These are phyloP conservation scores for Caenorhabditis becei DNA, from an alignment of 2,888 invertebrate species.

Conservation along the genomic window DNA sequence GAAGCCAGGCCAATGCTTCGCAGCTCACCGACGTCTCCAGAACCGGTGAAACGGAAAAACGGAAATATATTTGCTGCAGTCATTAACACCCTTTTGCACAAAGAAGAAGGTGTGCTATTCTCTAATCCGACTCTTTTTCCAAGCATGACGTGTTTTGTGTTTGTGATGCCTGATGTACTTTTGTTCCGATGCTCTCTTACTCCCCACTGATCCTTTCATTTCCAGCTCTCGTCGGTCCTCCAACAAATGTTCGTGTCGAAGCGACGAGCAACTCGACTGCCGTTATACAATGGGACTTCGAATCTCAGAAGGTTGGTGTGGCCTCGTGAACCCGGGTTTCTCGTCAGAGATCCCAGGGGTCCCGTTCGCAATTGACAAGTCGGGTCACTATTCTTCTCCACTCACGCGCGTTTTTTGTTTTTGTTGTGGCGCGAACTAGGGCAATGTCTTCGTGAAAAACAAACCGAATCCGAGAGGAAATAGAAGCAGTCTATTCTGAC, in stretches of 20 bases:
- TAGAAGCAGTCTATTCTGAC: not conserved
- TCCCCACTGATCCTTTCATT: slow-evolving; percentile 44
- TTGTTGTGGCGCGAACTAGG: slow-evolving; percentile 18
- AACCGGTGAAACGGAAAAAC: slow-evolving; percentile 34
- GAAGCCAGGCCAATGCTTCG: slow-evolving; percentile 45
- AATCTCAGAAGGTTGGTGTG: slow-evolving; percentile 68
- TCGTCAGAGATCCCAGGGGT: slow-evolving; percentile 31
- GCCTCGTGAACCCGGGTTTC: not conserved
- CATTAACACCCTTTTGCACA: slow-evolving; percentile 66
- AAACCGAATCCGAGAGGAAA: not conserved
- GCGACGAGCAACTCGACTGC: slow-evolving; percentile 79
- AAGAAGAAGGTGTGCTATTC: slow-evolving; percentile 45
- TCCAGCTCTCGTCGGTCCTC: slow-evolving; percentile 80
- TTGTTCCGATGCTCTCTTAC: not conserved
- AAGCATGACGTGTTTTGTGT: slow-evolving; percentile 7
- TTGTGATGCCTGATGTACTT: slow-evolving; percentile 4
- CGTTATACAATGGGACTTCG: slow-evolving; percentile 81
- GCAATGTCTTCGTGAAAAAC: slow-evolving; percentile 7
- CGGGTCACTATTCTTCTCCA: slow-evolving; percentile 24
- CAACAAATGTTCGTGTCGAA: slow-evolving; percentile 79
- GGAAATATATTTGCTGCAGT: slow-evolving; percentile 70
- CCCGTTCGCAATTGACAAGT: slow-evolving; percentile 39
- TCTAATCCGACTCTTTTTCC: not conserved
- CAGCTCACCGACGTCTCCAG: slow-evolving; percentile 45
- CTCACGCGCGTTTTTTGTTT: slow-evolving; percentile 32